Evolutionary conservation across 2,888 invertebrate species (phyloP).

Genomic region (Gari tellinella): DNA sequence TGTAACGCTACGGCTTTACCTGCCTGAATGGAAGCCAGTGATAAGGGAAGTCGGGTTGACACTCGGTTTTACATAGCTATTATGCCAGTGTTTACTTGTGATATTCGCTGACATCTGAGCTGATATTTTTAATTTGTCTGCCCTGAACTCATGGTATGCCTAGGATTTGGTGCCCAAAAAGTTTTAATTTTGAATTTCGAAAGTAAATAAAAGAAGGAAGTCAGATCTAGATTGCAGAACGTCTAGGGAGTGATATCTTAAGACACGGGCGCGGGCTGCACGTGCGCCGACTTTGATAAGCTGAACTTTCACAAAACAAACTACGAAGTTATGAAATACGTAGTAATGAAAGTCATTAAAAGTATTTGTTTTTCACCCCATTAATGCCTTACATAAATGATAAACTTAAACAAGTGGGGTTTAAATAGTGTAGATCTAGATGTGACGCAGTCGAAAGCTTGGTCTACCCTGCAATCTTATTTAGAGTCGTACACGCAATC

Average conservation of each 20-base stretch:
- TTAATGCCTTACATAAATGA: too few species aligned
- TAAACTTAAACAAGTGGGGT: too few species aligned
- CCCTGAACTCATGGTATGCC: conserved; percentile 59
- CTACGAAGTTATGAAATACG: too few species aligned
- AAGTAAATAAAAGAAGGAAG: conserved; percentile 26
- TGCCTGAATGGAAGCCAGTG: conserved; percentile 47
- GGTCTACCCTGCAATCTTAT: too few species aligned
- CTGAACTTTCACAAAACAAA: too few species aligned
- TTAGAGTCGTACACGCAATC: too few species aligned
- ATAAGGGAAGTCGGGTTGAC: conserved; percentile 55
- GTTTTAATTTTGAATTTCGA: conserved; percentile 21
- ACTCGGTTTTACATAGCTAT: conserved; percentile 52
- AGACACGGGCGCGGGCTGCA: background rate
- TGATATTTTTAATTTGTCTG: conserved; percentile 55
- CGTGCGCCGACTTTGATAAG: conserved; percentile 1
- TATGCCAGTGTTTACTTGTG: conserved; percentile 54
- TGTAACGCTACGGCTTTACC: conserved; percentile 44
- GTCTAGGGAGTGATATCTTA: background rate
- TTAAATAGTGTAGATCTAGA: too few species aligned
- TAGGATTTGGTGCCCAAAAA: conserved; percentile 33
- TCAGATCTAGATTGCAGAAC: conserved; percentile 5
- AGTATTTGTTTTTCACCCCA: too few species aligned
- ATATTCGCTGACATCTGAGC: conserved; percentile 58
- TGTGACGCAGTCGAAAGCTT: too few species aligned
- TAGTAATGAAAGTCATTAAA: too few species aligned